Evolutionary conservation across 2,888 invertebrate genomes (phyloP), one percentile per base, ranked within the genome.

Genomic region (Brachypalpus laphriformis): DNA sequence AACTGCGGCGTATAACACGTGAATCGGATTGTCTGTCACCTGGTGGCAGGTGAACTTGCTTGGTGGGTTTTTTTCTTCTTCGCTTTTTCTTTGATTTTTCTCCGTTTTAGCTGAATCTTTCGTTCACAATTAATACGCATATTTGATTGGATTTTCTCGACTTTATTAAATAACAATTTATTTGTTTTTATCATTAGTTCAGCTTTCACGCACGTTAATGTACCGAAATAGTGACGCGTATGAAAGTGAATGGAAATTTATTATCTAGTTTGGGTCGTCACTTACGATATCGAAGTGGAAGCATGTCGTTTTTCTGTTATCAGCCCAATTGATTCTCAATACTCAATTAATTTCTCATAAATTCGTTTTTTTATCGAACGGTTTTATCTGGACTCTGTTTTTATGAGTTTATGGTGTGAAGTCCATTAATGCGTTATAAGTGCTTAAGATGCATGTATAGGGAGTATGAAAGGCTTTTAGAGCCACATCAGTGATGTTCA

Each of bases 121-220:
- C 31, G 18, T 63, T 25, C 37, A 22, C 34, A 34, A 28, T 34
- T 1, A 25, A 18, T 28, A 56, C 54, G 40, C 54, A 57, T 45
- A 31, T 70, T 57, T 51, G 28, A 65, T 54, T 18, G 25, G n/a
- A 57, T 47, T 14, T 57, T 14, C 45, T 57, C 57, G 20, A 9
- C 45, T 31, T 45, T 47, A 9, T 14, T 34, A 40, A 47, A 68
- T 2, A 31, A 40, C 37, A 70, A 70, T 51, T 31, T 22, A 47
- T 70, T 45, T 68, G 18, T 25, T 31, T 57, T 22, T n/a, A 56
- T 51, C 42, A 70, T 54, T 68, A 70, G 56, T 45, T 31, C 8
- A 70, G 57, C 70, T 70, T 70, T 70, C 70, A 70, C 70, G 57
- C 47, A 22, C 45, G 31, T 20, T 57, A 16, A 22, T 70, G 40